Evolutionary conservation across 2,888 invertebrate genomes (phyloP).

Genomic region (Podotricha telesiphe): DNA sequence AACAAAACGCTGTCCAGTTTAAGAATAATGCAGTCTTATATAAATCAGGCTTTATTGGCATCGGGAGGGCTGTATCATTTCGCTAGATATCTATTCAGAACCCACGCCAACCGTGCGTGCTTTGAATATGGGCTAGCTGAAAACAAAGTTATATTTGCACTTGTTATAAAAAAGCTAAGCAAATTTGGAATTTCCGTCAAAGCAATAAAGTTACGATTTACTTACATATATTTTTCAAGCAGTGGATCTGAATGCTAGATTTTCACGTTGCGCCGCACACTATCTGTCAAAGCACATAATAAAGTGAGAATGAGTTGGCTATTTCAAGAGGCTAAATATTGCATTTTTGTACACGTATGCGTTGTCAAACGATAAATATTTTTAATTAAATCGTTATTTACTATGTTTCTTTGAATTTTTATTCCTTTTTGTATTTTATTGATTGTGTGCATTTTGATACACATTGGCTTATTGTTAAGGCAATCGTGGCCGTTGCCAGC

Average conservation of each 20-base stretch:
- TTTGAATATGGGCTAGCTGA: slow-evolving; percentile 62
- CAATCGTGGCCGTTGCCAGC: too few relatives aligned
- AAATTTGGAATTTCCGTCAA: slow-evolving; percentile 7
- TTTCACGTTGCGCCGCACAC: slow-evolving; percentile 64
- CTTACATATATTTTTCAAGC: slow-evolving; percentile 26
- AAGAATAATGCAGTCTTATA: slow-evolving; percentile 48
- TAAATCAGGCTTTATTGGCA: slow-evolving; percentile 79
- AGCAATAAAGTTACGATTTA: slow-evolving; percentile 44
- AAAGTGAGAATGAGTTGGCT: slow-evolving; percentile 66
- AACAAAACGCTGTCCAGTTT: slow-evolving; percentile 32
- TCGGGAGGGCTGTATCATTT: slow-evolving; percentile 76
- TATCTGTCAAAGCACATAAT: slow-evolving; percentile 68
- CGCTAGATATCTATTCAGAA: slow-evolving; percentile 77
- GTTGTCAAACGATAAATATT: slow-evolving; percentile 2
- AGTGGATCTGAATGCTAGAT: slow-evolving; percentile 43
- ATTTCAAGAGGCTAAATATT: slow-evolving; percentile 54
- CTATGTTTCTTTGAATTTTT: not conserved
- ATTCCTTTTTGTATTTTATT: not conserved
- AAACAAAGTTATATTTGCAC: slow-evolving; percentile 37
- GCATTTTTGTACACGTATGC: slow-evolving; percentile 37
- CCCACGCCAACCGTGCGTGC: slow-evolving; percentile 72
- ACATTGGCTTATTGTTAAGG: too few relatives aligned
- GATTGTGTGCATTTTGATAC: too few relatives aligned
- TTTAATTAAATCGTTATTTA: not conserved
- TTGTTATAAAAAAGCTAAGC: not conserved